Evolutionary conservation across 2,888 invertebrate genomes (phyloP).

Genomic region (Gibbula magus): DNA sequence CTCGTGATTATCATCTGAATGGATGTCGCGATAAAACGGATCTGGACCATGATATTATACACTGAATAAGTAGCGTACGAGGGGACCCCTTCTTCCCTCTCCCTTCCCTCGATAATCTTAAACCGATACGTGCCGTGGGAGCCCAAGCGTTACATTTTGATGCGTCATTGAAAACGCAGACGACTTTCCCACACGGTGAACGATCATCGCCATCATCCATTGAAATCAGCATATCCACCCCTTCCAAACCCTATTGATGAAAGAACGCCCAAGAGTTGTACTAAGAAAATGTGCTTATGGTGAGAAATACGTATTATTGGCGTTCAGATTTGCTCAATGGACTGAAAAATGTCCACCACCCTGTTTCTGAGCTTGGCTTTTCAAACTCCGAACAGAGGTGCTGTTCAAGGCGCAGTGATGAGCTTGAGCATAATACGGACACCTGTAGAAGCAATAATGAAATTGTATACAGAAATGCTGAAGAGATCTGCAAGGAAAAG

Average conservation of each 20-base stretch:
- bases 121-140: background rate
- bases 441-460: too few species aligned
- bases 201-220: background rate
- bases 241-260: background rate
- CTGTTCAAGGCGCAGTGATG: too few species aligned
- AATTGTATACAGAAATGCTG: too few species aligned
- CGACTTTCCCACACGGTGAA: background rate
- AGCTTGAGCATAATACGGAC: too few species aligned
- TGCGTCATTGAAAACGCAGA: background rate
- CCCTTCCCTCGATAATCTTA: background rate
- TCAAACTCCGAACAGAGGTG: too few species aligned
- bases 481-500: too few species aligned
- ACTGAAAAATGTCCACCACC: too few species aligned
- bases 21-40: background rate
- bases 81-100: background rate
- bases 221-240: constrained; percentile 10
- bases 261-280: background rate
- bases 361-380: too few species aligned
- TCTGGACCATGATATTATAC: background rate
- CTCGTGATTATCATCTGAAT: background rate
- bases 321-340: too few species aligned
- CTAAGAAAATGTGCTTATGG: background rate
- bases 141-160: background rate
- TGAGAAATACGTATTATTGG: background rate
- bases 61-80: background rate